Evolutionary conservation across 2,113 vertebrate genomes (phyloP), one percentile per base, ranked within the genome.

Genomic region (Oryzias melastigma): DNA sequence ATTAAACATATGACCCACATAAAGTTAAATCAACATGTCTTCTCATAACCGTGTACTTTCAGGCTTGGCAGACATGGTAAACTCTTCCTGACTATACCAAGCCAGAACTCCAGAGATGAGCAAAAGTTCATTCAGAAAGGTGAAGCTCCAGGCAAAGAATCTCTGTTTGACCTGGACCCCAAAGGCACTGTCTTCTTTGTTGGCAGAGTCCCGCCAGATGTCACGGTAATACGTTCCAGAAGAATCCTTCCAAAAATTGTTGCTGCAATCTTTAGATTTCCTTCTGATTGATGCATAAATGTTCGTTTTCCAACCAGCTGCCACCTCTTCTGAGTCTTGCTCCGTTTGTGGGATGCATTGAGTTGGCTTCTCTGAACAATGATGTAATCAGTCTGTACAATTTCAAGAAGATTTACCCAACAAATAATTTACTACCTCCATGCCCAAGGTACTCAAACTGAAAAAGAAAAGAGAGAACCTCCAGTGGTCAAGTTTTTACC

Each of bases 121-220:
- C 96, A 98, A 85, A 98, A 99, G 82, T 99, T 99, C 78, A 99
- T 99, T 77, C 97, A 98, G 88, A 99, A 95, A 80, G 97, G 95
- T 0, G 92, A 94, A 25, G 89, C 90, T 52, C 73, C 83, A 1
- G 95, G 93, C 58, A 90, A 91, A 1, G 93, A 95, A 52, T 97
- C 96, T 3, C 87, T 98, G 62, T 87, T 98, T 74, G 93, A 98
- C 80, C 84, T 96, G 29, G 92, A 96, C 56, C 92, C 95, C 1
- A 88, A 93, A 60, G 92, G 96, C 55, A 76, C 91, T 0, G 93
- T 98, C 45, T 97, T 98, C 88, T 95, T 95, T 5, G 90, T 99
- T n/a, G 97, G 97, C 0, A 95, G 96, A 1, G 94, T 94, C 41
- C 95, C 97, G 71, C 72, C 90, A 20, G 82, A 84, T 40, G 90